Evolutionary conservation across 2,888 invertebrate species (phyloP), one percentile per base, ranked within the genome.

Genomic region (Desoria tigrina): DNA sequence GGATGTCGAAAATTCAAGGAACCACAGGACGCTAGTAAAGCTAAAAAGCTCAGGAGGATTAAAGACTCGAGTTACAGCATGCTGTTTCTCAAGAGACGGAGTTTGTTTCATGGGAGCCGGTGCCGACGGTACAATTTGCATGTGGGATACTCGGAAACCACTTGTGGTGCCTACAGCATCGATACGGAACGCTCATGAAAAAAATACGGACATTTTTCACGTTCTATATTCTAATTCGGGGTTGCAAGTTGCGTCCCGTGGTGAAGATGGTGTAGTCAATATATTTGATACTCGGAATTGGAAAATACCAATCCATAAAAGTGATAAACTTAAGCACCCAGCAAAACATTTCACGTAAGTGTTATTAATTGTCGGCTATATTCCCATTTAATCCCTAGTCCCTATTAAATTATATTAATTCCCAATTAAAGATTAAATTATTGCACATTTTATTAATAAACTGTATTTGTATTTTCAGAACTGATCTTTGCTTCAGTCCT

Each of bases 131-230:
- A 94, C 93, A 0, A 86, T 97, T 61, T 98, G 98, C 80, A 88
- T 97, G 82, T 99, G 99, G 98, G 98, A 99, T 79, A 90, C 93
- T 58, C 85, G 95, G 28, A 92, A 90, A 78, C 89, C 88, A 78
- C 94, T 88, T 78, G 96, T 84, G 24, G 80, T 80, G 32, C 74
- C 76, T 0, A 73, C 73, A 7, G 68, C 69, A 6, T 71, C 69
- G 18, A 83, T 92, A 0, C 83, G 94, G 60, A 87, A 86, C 61
- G 94, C 93, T 0, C 97, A 98, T 80, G 84, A 85, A 62, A 86
- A 85, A 73, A 89, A 90, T 2, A 83, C 84, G 0, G 95, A 94
- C 78, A 90, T 93, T 26, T 89, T 92, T 0, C 89, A 90, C 62
- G 83, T 99, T 39, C 83, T 87, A 1, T 98, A 93, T 79, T 94